These are phyloP conservation scores for Formica aserva DNA, from an alignment of 2,888 invertebrate species.

Conservation along the genomic window DNA sequence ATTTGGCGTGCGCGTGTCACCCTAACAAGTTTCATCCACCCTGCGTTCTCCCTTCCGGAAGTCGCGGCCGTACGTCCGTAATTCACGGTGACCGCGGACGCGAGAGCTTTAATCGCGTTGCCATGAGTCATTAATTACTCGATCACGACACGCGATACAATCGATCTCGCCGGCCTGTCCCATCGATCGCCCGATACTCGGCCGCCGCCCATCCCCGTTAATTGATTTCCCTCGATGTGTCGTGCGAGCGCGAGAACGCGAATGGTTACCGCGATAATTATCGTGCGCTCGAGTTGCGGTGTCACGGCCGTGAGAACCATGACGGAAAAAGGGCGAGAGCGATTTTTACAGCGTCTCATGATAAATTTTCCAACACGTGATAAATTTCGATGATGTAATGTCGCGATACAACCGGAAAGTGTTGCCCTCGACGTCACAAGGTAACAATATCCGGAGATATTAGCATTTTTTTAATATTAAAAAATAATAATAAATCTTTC, in stretches of 20 bases:
- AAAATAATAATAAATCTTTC: not conserved
- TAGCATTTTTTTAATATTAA: not conserved
- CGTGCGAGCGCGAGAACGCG: constrained; percentile 45
- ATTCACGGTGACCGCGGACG: constrained; percentile 58
- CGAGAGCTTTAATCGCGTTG: constrained; percentile 69
- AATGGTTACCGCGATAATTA: constrained; percentile 67
- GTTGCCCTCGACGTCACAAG: not conserved
- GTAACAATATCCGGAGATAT: not conserved
- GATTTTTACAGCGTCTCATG: constrained; percentile 50
- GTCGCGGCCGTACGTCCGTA: constrained; percentile 56
- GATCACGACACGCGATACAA: constrained; percentile 73
- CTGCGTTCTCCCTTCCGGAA: constrained; percentile 21
- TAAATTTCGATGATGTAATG: constrained; percentile 45
- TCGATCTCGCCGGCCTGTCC: constrained; percentile 69
- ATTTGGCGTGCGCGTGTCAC: constrained; percentile 4
- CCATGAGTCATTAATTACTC: constrained; percentile 74
- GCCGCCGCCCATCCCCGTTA: constrained; percentile 59
- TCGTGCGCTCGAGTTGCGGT: constrained; percentile 64
- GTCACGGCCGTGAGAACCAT: constrained; percentile 52
- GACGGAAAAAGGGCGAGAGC: constrained; percentile 55
- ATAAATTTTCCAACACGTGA: constrained; percentile 8
- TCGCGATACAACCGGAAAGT: not conserved
- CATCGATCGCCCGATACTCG: constrained; percentile 63
- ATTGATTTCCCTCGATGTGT: constrained; percentile 70
- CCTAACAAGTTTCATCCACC: constrained; percentile 29